Evolutionary conservation across 2,888 invertebrate species (phyloP).

Genomic region (Coenonympha arcania): DNA sequence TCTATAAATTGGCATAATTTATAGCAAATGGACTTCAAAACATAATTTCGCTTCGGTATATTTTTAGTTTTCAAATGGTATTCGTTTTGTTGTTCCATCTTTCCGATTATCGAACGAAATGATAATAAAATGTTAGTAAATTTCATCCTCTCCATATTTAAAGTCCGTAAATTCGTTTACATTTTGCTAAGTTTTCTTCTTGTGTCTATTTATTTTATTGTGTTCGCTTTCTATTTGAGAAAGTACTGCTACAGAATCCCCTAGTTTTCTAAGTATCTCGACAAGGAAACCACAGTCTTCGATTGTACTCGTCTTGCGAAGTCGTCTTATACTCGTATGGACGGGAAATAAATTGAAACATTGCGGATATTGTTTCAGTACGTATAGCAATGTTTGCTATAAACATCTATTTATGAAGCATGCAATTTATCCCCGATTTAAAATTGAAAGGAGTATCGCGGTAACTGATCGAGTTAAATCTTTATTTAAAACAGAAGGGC

Average conservation of each 20-base stretch:
- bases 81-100: neutral
- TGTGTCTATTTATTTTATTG: no score
- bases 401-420: no score
- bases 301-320: neutral
- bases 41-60: neutral
- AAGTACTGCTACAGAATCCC: neutral
- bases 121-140: no score
- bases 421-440: no score
- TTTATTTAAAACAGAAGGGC: no score
- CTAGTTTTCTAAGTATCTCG: neutral
- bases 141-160: no score
- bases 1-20: slow-evolving; percentile 9
- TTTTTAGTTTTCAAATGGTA: neutral
- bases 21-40: neutral
- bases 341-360: neutral
- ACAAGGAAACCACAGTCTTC: slow-evolving; percentile 1
- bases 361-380: neutral
- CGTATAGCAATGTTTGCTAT: no score
- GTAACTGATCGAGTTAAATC: no score
- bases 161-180: no score
- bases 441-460: no score
- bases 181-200: no score
- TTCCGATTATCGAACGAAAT: no score
- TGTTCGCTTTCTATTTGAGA: neutral
- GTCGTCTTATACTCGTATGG: neutral